These are phyloP conservation scores for Syrphus vitripennis DNA, from an alignment of 2,888 invertebrate species.

Conservation along the genomic window DNA sequence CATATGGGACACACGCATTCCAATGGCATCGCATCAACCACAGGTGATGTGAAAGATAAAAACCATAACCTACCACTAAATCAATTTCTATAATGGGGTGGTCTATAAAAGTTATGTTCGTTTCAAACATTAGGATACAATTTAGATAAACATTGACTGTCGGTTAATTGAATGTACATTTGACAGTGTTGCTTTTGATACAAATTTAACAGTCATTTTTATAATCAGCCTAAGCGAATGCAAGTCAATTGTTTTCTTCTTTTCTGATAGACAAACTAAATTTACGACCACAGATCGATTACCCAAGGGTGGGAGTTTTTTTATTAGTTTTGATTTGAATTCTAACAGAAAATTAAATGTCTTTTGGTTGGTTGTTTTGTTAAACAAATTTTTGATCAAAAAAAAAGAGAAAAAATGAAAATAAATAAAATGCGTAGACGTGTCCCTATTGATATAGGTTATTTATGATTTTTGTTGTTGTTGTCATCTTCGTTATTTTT, in stretches of 20 bases:
- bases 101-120: slow-evolving; percentile 19
- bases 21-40: neutral
- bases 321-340: slow-evolving; percentile 19
- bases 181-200: slow-evolving; percentile 17
- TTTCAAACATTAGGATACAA: slow-evolving; percentile 11
- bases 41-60: slow-evolving; percentile 37
- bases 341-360: slow-evolving; percentile 13
- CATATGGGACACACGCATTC: slow-evolving; percentile 13
- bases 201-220: slow-evolving; percentile 12
- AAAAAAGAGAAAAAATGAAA: neutral
- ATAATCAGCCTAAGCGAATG: slow-evolving; percentile 24
- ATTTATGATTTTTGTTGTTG: slow-evolving; percentile 30
- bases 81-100: slow-evolving; percentile 23
- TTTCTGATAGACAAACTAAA: slow-evolving; percentile 20
- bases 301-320: slow-evolving; percentile 28
- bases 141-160: slow-evolving; percentile 36
- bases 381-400: neutral
- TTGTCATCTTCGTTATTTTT: neutral
- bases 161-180: slow-evolving; percentile 26
- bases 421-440: neutral
- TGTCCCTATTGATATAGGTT: slow-evolving; percentile 10
- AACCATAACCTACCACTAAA: slow-evolving; percentile 27
- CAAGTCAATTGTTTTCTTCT: neutral
- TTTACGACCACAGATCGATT: slow-evolving; percentile 42
- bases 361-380: slow-evolving; percentile 14